These are phyloP conservation scores for Tragelaphus scriptus DNA, from an alignment of 2,113 vertebrate species.

Conservation along the genomic window DNA sequence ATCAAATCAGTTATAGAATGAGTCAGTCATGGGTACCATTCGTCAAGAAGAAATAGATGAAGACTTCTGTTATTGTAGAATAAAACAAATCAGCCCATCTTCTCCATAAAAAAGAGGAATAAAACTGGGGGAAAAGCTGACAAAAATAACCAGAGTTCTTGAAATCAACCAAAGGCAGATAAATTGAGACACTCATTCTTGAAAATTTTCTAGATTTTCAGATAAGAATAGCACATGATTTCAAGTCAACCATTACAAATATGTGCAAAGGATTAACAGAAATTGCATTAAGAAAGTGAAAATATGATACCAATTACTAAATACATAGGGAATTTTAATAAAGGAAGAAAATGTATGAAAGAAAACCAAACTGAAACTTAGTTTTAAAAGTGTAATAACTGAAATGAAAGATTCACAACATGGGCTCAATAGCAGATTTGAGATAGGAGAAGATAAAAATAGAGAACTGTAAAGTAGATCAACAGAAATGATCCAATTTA, in stretches of 20 bases:
- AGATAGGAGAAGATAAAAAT: not conserved
- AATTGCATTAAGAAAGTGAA: not conserved
- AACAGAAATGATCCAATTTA: not conserved
- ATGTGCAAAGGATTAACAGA: not conserved
- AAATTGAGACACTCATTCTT: not conserved
- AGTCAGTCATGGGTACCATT: not conserved
- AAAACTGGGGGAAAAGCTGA: not conserved
- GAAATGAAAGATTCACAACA: not conserved
- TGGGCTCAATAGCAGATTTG: not conserved
- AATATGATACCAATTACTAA: not conserved
- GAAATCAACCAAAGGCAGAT: not conserved
- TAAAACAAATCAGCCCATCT: not conserved
- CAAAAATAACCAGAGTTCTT: not conserved
- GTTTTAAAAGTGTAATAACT: not conserved
- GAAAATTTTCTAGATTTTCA: not conserved
- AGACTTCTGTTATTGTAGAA: not conserved
- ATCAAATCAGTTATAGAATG: not conserved
- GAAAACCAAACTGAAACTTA: not conserved
- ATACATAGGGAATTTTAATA: not conserved
- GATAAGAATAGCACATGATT: not conserved
- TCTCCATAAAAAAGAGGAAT: not conserved
- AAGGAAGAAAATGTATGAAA: not conserved
- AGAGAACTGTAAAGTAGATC: not conserved
- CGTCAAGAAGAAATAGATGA: not conserved
- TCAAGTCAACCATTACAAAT: not conserved